Evolutionary conservation across 2,113 vertebrate species (phyloP), one percentile per base, ranked within the genome.

Genomic region (Brachyhypopomus occidentalis): DNA sequence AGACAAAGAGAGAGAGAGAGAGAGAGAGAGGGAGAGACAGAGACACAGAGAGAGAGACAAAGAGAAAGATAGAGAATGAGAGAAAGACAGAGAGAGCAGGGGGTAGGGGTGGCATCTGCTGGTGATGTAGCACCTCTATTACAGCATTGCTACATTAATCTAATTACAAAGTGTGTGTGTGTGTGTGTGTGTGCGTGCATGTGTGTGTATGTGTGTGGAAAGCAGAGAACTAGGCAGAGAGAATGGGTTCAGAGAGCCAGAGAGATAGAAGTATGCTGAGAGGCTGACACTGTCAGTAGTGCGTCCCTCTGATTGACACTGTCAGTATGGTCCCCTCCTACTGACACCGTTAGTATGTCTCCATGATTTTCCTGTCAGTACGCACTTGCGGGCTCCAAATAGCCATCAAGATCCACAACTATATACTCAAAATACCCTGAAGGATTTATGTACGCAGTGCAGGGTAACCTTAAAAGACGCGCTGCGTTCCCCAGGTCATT

Each of bases 71-170:
- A 67, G 45, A 77, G 69, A 23, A 55, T 55, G 60, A 72, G 58
- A 72, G 58, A 74, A 27, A 73, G 78, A 76, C 12, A 30, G 30
- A 34, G 14, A 60, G 8, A n/a, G 19, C 30, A 30, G 30, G 30
- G 30, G 30, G 30, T 30, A 3, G 30, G 30, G 30, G 30, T 30
- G 30, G 30, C 30, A 30, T 30, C 17, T 67, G 52, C 83, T 78
- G 75, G 78, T 78, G 52, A 70, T 56, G 71, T 71, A 71, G 55
- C 60, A 73, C 55, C n/a, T 82, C 22, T 45, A 58, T 52, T 52
- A 73, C 75, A 58, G 14, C 19, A n/a, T 67, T 70, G 66, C 75
- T 69, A 78, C 22, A 74, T 66, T 71, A 52, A 82, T 75, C 55
- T 69, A 69, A 79, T 75, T 70, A 63, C 41, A 41, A 41, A 63